Evolutionary conservation across 2,797 vertebrate species (phyloP), one percentile per base, ranked within the genome.

Genomic region (Sylvia borin): DNA sequence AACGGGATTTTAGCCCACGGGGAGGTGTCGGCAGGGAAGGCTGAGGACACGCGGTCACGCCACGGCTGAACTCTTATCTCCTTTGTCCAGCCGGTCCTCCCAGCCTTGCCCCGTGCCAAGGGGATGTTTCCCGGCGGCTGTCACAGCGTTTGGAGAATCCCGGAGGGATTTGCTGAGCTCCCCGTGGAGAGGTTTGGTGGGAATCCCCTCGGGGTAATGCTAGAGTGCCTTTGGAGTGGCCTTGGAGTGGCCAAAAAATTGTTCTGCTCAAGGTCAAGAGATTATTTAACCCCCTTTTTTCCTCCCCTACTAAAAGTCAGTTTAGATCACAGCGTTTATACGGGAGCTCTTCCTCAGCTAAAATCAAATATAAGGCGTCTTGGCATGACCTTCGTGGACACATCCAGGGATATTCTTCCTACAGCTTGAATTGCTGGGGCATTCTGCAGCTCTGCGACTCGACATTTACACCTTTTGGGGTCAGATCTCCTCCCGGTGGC

Each of bases 281-380:
- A 18, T 31, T 29, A 1, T n/a, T 55, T 50, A 73, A 66, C 11
- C 4, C 4, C 31, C 16, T 10, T 16, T 2, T 1, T 2, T 2
- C 1, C 1, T 4, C 4, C 7, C 3, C 3, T 3, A 9, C 36
- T 36, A 36, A 16, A 24, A 57, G 27, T 26, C 16, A 1, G 6
- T 75, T 90, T 70, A 45, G 29, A 32, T 61, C 7, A 5, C 11
- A 9, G 38, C 6, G 12, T 58, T 86, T 47, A 26, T 62, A 71
- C 7, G 1, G 43, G 70, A 87, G 32, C 40, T 75, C 32, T 57
- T 78, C 48, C 25, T 40, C 29, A 8, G 73, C 64, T 70, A 5
- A 51, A 65, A 70, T 58, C 40, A 18, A 29, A 8, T 3, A 3
- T 0, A 1, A 31, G 10, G 9, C 32, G 7, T 60, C 21, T 10